phyloP scores from a whole-genome alignment of 2,113 vertebrate genomes.

The Mastomys natalensis region DNA sequence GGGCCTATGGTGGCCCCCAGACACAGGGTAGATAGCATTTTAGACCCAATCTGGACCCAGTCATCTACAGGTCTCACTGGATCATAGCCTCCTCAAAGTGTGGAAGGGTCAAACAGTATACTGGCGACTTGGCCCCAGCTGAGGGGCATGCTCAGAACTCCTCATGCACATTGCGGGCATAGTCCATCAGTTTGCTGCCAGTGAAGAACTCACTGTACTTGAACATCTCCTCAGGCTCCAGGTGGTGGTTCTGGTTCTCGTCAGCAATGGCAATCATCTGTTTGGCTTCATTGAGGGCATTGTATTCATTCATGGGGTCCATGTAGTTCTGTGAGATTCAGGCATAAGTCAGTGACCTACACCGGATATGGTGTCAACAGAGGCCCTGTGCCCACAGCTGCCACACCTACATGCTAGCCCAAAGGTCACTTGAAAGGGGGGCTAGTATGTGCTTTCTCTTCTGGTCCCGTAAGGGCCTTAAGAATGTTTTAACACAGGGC shows the following conservation, averaged over 20 bases:
- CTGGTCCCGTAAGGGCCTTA: not conserved
- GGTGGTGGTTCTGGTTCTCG: slow-evolving; percentile 95
- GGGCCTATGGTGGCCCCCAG: not conserved
- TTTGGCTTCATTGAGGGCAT: slow-evolving; percentile 96
- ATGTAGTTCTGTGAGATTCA: slow-evolving; percentile 92
- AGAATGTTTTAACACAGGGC: not conserved
- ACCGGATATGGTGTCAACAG: not conserved
- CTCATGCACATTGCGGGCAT: slow-evolving; percentile 96
- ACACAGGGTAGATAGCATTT: not conserved
- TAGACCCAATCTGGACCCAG: not conserved
- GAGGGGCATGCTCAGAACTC: slow-evolving; percentile 91
- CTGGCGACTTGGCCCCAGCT: not conserved
- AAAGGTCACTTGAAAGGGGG: not conserved
- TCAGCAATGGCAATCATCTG: slow-evolving; percentile 99
- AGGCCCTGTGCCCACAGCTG: not conserved
- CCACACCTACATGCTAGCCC: not conserved
- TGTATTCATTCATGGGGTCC: slow-evolving; percentile 99
- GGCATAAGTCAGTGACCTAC: not conserved
- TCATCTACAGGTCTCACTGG: not conserved
- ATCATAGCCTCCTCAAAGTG: not conserved
- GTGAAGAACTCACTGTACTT: slow-evolving; percentile 99
- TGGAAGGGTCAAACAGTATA: not conserved
- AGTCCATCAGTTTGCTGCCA: slow-evolving; percentile 99
- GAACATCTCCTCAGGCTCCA: slow-evolving; percentile 96
- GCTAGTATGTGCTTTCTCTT: not conserved